Conservation (phyloP, 2,797 vertebrate species). For the Girardinus metallicus region DNA sequence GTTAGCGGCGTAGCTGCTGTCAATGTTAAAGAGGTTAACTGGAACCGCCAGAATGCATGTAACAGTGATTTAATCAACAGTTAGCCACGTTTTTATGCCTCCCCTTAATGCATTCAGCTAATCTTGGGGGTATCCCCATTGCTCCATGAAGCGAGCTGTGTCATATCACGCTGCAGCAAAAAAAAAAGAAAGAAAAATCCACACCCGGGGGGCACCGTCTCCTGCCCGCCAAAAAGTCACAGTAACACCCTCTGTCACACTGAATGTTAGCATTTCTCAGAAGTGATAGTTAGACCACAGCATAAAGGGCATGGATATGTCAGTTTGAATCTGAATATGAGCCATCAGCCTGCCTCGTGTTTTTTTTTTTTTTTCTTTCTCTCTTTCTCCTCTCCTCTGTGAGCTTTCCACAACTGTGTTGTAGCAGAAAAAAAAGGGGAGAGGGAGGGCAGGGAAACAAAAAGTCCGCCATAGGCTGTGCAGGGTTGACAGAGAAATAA, state of each 20-base stretch:
- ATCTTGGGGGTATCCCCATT: conserved; percentile 68
- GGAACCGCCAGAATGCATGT: conserved; percentile 59
- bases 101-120: conserved; percentile 63
- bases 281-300: conserved; percentile 71
- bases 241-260: conserved; percentile 75
- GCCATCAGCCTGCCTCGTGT: conserved; percentile 60
- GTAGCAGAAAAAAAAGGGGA: not conserved
- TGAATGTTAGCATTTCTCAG: conserved; percentile 74
- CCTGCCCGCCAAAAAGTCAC: conserved; percentile 74
- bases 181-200: conserved; percentile 36
- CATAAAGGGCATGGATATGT: conserved; percentile 76
- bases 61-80: conserved; percentile 72
- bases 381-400: conserved; percentile 37
- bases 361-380: conserved; percentile 46
- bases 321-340: conserved; percentile 75
- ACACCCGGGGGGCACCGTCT: conserved; percentile 53
- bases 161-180: conserved; percentile 64
- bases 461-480: conserved; percentile 57
- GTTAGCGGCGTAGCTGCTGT: conserved; percentile 52
- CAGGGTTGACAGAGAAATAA: conserved; percentile 42
- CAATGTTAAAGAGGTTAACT: conserved; percentile 71
- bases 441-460: not conserved
- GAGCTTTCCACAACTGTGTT: conserved; percentile 43
- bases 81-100: conserved; percentile 66
- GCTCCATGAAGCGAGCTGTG: conserved; percentile 71